Base-by-base conservation (phyloP, 2,888 invertebrate genomes). In the Xestia rhomboidea region DNA sequence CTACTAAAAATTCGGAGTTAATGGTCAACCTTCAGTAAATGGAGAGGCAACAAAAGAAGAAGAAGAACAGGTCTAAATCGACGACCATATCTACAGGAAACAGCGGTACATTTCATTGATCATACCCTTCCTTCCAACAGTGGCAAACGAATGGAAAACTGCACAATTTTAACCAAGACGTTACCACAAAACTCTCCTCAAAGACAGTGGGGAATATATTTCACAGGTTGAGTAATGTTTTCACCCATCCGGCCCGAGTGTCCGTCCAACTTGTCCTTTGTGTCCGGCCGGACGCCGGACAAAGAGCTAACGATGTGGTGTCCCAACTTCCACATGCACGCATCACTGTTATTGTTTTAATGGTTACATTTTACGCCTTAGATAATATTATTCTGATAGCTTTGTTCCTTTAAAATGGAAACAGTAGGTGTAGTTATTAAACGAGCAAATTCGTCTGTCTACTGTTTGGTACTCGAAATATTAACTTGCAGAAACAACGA, bases 261-360 rank as follows among this genome's bases (percentile, higher is more conserved):
- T 80, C 68, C 84, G 81, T 79, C 73, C 82, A 88, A 89, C 84
- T 88, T 89, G 85, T 87, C 87, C 89, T 92, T 91, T 90, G 86
- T 86, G 81, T 77, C 69, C 80, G 76, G 70, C 87, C 88, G 91
- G 91, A 89, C 91, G 68, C 86, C 88, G 91, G 91, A 89, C 91
- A 90, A 92, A 91, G 88, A 85, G 85, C 79, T 94, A 94, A 93
- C 92, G 91, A 92, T 92, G 93, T 87, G 95, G 95, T 93, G 79
- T 82, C 79, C 70, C 87, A 87, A 92, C 92, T 87, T 91, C 82
- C 89, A 86, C 84, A 86, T 90, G 81, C 84, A 94, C 93, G 96
- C 94, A 88, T 92, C 91, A 90, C 69, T 93, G 89, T 93, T 89
- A 95, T 89, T 79, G 88, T 95, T 96, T 95, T 96, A 96, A 96